Evolutionary conservation across 2,888 invertebrate genomes (phyloP).

Genomic region (Pollenia angustigena): DNA sequence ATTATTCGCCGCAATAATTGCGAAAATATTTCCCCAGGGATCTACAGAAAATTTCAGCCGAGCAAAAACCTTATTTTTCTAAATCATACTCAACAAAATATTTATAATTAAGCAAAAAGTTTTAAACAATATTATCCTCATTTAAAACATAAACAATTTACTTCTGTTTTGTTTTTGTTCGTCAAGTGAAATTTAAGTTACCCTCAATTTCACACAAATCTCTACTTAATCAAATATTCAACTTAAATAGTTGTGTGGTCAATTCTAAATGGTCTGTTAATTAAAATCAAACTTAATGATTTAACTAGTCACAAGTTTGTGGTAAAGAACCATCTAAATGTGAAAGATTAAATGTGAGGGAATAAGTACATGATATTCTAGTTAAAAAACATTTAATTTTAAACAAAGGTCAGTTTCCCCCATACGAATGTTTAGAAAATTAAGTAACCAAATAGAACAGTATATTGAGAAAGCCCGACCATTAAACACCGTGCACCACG

Average conservation of each 20-base stretch:
- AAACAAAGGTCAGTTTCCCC: not conserved
- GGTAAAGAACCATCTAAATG: not conserved
- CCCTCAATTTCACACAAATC: slow-evolving; percentile 30
- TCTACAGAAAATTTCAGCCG: too few relatives aligned
- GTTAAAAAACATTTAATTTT: slow-evolving; percentile 12
- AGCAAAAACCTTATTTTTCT: too few relatives aligned
- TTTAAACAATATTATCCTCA: not conserved
- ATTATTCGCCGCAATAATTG: too few relatives aligned
- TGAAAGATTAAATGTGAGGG: not conserved
- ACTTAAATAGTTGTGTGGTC: slow-evolving; percentile 49
- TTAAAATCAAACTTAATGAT: slow-evolving; percentile 23
- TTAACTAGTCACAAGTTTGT: slow-evolving; percentile 10
- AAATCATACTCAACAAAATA: too few relatives aligned
- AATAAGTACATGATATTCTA: not conserved
- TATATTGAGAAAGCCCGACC: too few relatives aligned
- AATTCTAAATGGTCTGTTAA: slow-evolving; percentile 36
- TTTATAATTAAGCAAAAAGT: too few relatives aligned
- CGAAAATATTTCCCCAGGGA: too few relatives aligned
- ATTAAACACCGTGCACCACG: too few relatives aligned
- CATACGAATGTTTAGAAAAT: not conserved
- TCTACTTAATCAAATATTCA: slow-evolving; percentile 38
- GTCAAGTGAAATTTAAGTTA: slow-evolving; percentile 18
- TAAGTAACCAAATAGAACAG: too few relatives aligned
- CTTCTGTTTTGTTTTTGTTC: not conserved
- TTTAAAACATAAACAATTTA: not conserved